A percentile compares a stretch with the other conserved stretches of the same genome.
Conservation (phyloP, 1,140 invertebrate species). For the Lysiphlebus fabarum region DNA sequence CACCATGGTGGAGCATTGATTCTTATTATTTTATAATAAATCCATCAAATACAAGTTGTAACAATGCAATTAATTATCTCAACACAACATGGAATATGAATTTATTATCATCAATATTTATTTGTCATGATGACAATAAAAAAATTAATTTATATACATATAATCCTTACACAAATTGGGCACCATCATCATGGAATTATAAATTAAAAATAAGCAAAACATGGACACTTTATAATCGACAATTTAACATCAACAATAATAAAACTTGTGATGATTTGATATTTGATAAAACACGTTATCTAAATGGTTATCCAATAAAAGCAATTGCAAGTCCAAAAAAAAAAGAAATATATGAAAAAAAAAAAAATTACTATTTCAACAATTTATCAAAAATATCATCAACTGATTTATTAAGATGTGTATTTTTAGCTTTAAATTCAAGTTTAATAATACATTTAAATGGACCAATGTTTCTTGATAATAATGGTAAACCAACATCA, state of each 20-base stretch:
- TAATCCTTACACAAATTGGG: conserved; percentile 4
- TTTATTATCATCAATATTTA: not conserved
- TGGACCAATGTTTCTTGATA: no score
- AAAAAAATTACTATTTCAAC: no score
- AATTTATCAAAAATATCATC: no score
- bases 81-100: not conserved
- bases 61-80: not conserved
- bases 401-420: no score
- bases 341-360: no score
- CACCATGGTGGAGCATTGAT: conserved; percentile 4
- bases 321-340: no score
- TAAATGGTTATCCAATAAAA: no score
- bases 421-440: no score
- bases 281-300: no score
- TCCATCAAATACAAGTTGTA: not conserved
- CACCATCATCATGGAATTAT: not conserved
- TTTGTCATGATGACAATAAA: not conserved
- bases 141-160: not conserved
- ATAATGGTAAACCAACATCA: no score
- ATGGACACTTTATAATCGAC: conserved; percentile 14
- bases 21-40: not conserved
- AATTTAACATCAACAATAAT: not conserved
- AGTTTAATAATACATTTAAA: no score
- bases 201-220: not conserved
- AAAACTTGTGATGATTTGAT: no score